Evolutionary conservation across 2,888 invertebrate genomes (phyloP).

Genomic region (Dryomyza anilis): DNA sequence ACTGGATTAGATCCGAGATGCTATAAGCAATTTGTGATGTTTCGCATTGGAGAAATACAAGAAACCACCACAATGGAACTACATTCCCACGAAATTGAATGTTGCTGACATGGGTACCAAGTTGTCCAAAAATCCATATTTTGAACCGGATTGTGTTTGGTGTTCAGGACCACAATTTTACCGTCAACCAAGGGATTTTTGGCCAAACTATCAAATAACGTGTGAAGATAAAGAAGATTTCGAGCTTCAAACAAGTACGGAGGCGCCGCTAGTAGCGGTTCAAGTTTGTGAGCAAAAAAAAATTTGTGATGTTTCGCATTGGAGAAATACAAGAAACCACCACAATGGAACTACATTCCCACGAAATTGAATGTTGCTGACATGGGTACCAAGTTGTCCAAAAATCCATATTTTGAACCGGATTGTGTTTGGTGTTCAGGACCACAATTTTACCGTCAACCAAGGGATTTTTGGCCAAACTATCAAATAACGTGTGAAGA

Average conservation of each 20-base stretch:
- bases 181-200: too few species aligned
- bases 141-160: constrained; percentile 39
- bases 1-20: too few species aligned
- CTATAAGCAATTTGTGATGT: too few species aligned
- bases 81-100: too few species aligned
- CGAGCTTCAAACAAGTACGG: too few species aligned
- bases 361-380: too few species aligned
- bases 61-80: not conserved
- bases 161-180: constrained; percentile 37
- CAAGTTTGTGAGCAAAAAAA: constrained; percentile 15
- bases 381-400: not conserved
- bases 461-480: not conserved
- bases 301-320: constrained; percentile 35
- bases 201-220: too few species aligned
- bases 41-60: constrained; percentile 33
- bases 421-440: not conserved
- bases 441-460: not conserved
- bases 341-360: too few species aligned
- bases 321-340: constrained; percentile 34
- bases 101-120: not conserved
- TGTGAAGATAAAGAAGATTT: too few species aligned
- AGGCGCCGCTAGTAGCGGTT: not conserved
- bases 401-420: not conserved
- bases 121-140: constrained; percentile 38
- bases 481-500: not conserved